Conservation (phyloP, 1,140 invertebrate species). For the Drosophila carrolli region DNA sequence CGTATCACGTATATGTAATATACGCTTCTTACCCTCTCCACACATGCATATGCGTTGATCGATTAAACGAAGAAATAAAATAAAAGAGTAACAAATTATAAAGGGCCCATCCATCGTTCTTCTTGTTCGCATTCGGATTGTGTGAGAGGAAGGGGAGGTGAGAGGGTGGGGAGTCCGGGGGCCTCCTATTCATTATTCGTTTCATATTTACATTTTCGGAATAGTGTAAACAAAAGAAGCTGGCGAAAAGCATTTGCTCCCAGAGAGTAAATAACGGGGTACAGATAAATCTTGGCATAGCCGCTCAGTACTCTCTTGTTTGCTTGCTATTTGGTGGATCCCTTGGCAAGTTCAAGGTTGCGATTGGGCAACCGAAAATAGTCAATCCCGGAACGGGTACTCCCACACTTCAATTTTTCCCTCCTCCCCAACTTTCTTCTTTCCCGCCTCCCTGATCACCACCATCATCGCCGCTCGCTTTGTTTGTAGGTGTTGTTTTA, state of each 20-base stretch:
- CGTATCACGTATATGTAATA: constrained; percentile 50
- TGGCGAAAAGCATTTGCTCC: constrained; percentile 25
- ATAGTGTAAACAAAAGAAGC: constrained; percentile 44
- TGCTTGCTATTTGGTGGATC: neutral
- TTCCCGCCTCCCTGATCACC: neutral
- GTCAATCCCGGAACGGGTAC: neutral
- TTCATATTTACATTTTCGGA: constrained; percentile 19
- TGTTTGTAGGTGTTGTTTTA: constrained; percentile 31
- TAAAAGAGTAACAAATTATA: constrained; percentile 69
- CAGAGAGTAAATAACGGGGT: constrained; percentile 17
- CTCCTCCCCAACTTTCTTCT: neutral
- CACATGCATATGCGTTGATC: constrained; percentile 67
- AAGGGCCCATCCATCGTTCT: constrained; percentile 12
- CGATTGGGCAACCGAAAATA: neutral
- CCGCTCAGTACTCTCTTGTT: neutral
- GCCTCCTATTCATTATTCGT: constrained; percentile 6
- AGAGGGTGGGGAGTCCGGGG: neutral
- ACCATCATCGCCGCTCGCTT: neutral
- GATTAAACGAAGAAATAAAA: constrained; percentile 67
- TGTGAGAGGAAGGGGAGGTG: neutral
- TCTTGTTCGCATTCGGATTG: constrained; percentile 4
- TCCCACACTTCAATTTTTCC: neutral
- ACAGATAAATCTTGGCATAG: constrained; percentile 18
- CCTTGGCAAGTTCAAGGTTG: constrained; percentile 32
- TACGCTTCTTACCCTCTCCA: constrained; percentile 36